Conservation (phyloP, 2,797 vertebrate genomes). For the Hemibagrus guttatus region DNA sequence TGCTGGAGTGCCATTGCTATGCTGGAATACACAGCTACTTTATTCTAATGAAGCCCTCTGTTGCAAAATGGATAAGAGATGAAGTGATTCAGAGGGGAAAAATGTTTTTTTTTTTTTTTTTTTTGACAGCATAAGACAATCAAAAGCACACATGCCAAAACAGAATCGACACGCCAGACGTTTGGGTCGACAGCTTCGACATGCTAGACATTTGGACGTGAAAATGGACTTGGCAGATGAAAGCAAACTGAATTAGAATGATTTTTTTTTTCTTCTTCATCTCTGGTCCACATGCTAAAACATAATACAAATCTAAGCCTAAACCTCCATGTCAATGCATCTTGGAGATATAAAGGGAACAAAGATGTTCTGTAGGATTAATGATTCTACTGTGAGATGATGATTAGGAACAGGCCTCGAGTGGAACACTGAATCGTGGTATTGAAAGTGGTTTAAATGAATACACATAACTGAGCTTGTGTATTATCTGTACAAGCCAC, state of each 20-base stretch:
- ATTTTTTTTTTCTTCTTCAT: conserved; percentile 4
- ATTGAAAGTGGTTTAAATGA: conserved; percentile 24
- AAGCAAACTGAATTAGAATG: conserved; percentile 11
- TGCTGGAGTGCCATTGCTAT: conserved; percentile 1
- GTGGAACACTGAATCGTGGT: conserved; percentile 16
- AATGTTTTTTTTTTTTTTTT: conserved; percentile 5
- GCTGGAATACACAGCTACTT: conserved; percentile 1
- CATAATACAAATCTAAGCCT: neutral
- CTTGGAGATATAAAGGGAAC: conserved; percentile 16
- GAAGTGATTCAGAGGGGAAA: conserved; percentile 28
- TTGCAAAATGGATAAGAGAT: conserved; percentile 28
- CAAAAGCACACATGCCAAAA: conserved; percentile 38
- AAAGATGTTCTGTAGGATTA: neutral
- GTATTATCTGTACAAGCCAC: conserved; percentile 8
- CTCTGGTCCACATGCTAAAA: neutral
- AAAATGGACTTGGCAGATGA: conserved; percentile 38
- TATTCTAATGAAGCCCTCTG: conserved; percentile 48
- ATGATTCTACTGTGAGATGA: conserved; percentile 8
- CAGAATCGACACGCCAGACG: conserved; percentile 28
- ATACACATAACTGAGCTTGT: conserved; percentile 24
- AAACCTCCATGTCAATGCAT: neutral
- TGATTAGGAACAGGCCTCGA: conserved; percentile 28
- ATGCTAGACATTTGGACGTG: conserved; percentile 35
- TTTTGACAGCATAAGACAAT: conserved; percentile 30
- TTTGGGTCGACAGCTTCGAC: conserved; percentile 35